Evolutionary conservation across 2,888 invertebrate genomes (phyloP).

Genomic region (Megaustenia siamemsis): DNA sequence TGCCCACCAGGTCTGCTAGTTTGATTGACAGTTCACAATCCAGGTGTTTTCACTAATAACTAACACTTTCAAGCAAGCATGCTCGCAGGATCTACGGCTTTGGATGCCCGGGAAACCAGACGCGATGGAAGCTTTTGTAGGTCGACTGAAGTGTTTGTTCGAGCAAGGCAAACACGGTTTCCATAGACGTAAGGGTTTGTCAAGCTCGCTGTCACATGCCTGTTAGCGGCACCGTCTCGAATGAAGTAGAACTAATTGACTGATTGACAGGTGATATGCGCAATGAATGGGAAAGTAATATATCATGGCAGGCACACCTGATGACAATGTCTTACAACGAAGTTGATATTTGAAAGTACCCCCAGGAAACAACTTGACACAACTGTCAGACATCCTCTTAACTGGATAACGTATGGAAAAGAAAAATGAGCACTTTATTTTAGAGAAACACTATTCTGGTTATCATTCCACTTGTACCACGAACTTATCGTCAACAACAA

Average conservation of each 20-base stretch:
- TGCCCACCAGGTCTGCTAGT: background rate
- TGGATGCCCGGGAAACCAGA: too few relatives aligned
- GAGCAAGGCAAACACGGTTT: background rate
- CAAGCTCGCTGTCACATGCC: background rate
- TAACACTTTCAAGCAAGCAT: conserved; percentile 14
- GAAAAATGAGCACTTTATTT: too few relatives aligned
- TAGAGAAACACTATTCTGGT: too few relatives aligned
- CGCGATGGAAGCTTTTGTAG: background rate
- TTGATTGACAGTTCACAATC: conserved; percentile 35
- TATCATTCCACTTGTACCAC: too few relatives aligned
- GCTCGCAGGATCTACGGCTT: background rate
- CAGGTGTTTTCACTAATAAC: conserved; percentile 38
- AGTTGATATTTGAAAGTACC: too few relatives aligned
- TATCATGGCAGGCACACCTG: too few relatives aligned
- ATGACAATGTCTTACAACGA: too few relatives aligned
- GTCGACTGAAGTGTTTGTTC: background rate
- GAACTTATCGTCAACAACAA: too few relatives aligned
- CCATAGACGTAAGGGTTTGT: background rate
- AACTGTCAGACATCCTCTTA: too few relatives aligned
- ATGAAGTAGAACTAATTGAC: background rate
- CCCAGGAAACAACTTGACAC: too few relatives aligned
- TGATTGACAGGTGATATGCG: background rate
- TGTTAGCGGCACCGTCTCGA: background rate
- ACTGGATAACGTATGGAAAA: too few relatives aligned
- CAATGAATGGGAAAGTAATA: too few relatives aligned